Evolutionary conservation across 2,113 vertebrate species (phyloP).

Genomic region (Falcunculus frontatus): DNA sequence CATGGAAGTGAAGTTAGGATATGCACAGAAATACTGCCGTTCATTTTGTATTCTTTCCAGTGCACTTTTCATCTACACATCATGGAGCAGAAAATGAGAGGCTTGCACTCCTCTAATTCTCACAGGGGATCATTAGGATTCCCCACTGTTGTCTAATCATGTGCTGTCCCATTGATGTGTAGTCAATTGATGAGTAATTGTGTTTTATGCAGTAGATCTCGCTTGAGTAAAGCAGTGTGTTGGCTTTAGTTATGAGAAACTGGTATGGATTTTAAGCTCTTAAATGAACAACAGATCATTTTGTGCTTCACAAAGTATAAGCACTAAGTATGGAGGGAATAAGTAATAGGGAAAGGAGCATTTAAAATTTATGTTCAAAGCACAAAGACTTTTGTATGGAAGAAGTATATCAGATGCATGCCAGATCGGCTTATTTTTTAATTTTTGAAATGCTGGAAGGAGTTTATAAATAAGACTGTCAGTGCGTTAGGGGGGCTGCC

Average conservation of each 20-base stretch:
- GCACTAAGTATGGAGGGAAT: constrained; percentile 3
- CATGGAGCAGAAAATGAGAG: constrained; percentile 61
- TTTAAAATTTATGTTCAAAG: constrained; percentile 53
- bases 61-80: constrained; percentile 44
- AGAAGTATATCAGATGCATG: constrained; percentile 21
- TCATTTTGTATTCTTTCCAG: constrained; percentile 36
- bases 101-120: constrained; percentile 31
- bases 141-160: constrained; percentile 45
- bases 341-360: constrained; percentile 10
- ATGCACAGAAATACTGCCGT: neutral
- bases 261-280: constrained; percentile 30
- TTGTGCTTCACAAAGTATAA: constrained; percentile 11
- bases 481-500: neutral
- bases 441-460: constrained; percentile 15
- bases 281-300: constrained; percentile 13
- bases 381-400: neutral
- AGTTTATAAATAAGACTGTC: neutral
- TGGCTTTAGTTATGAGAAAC: constrained; percentile 10
- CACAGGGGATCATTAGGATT: constrained; percentile 56
- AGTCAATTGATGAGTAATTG: constrained; percentile 42
- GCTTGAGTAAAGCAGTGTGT: neutral
- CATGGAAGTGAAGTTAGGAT: constrained; percentile 28
- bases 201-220: neutral
- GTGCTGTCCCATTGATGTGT: constrained; percentile 32
- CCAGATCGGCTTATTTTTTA: constrained; percentile 20